phyloP scores from a whole-genome alignment of 2,888 invertebrate species.

The Halictus quadricinctus region DNA sequence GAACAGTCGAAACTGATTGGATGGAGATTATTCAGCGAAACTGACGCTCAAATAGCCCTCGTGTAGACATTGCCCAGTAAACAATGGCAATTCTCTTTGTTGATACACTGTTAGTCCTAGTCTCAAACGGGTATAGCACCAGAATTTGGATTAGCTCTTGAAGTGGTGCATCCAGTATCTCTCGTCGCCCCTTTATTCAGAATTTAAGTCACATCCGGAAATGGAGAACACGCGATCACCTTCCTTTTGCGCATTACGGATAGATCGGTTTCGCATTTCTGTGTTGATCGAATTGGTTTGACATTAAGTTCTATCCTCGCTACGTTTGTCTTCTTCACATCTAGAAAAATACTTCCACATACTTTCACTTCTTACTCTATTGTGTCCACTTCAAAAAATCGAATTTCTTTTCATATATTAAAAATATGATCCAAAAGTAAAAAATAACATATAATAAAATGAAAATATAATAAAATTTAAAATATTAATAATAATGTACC shows the following conservation, averaged over 20 bases:
- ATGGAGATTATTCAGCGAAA: constrained; percentile 54
- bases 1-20: constrained; percentile 37
- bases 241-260: constrained; percentile 7
- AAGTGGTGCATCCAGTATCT: constrained; percentile 52
- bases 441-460: neutral
- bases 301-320: neutral
- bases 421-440: neutral
- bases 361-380: neutral
- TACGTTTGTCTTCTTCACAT: neutral
- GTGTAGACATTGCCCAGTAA: constrained; percentile 34
- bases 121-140: constrained; percentile 7
- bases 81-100: constrained; percentile 34
- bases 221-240: constrained; percentile 30
- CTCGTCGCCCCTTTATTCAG: constrained; percentile 35
- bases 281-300: neutral
- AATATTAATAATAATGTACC: neutral
- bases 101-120: constrained; percentile 25
- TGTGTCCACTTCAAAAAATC: neutral
- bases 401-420: neutral
- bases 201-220: constrained; percentile 55
- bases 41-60: constrained; percentile 32
- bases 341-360: neutral
- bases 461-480: neutral
- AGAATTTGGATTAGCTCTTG: constrained; percentile 35
- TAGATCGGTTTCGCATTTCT: constrained; percentile 3